Evolutionary conservation across 2,797 vertebrate genomes (phyloP).

Genomic region (Pygocentrus nattereri): DNA sequence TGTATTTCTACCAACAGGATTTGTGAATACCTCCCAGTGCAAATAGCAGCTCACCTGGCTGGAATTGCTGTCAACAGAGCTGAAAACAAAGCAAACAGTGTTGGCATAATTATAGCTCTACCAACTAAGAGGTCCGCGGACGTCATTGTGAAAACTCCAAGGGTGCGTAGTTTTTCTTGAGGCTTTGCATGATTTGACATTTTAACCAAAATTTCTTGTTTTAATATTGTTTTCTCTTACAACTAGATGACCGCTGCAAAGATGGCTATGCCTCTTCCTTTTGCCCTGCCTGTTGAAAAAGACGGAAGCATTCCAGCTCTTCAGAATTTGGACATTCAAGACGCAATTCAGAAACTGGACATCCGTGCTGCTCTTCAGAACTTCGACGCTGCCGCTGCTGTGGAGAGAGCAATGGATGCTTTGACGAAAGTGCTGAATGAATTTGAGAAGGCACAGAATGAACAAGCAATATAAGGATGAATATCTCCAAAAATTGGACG

Average conservation of each 20-base stretch:
- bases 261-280: constrained; percentile 61
- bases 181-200: background rate
- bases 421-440: background rate
- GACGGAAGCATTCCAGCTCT: constrained; percentile 38
- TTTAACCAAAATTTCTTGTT: too few species aligned
- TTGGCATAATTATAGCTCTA: constrained; percentile 70
- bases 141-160: constrained; percentile 69
- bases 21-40: constrained; percentile 69
- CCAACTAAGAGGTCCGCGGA: constrained; percentile 65
- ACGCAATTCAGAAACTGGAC: background rate
- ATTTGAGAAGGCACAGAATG: background rate
- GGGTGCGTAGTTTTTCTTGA: constrained; percentile 49
- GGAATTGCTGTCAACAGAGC: constrained; percentile 62
- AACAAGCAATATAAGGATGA: background rate
- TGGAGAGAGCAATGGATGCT: too few species aligned
- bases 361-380: constrained; percentile 3
- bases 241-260: constrained; percentile 71
- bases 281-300: constrained; percentile 69
- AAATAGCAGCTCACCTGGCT: constrained; percentile 49
- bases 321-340: constrained; percentile 8
- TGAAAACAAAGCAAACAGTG: constrained; percentile 74
- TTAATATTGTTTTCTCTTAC: background rate
- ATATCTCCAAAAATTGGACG: background rate
- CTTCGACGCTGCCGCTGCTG: background rate
- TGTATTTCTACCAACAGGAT: constrained; percentile 68